A percentile compares a stretch with the other conserved stretches of the same genome.
phyloP scores from a whole-genome alignment of 2,113 vertebrate species.

The Leptosomus discolor region DNA sequence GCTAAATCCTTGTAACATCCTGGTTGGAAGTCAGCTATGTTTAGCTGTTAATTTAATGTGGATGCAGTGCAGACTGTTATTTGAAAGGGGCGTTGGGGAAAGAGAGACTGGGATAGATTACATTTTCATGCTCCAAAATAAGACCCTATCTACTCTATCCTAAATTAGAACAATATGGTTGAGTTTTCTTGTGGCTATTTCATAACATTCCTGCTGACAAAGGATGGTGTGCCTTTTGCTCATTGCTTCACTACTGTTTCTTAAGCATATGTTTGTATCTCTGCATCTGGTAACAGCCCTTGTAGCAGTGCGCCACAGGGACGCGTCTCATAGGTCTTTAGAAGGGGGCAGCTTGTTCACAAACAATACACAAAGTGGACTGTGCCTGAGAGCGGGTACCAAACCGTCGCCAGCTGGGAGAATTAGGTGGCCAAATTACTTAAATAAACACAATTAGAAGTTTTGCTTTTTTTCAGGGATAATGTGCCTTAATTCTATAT shows the following conservation, averaged over 20 bases:
- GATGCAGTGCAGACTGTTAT: not conserved
- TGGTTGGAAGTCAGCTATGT: slow-evolving; percentile 29
- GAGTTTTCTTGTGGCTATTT: slow-evolving; percentile 41
- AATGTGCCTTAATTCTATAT: not conserved
- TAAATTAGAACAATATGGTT: slow-evolving; percentile 34
- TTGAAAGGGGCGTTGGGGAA: not conserved
- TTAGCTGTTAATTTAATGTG: slow-evolving; percentile 1
- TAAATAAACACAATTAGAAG: not conserved
- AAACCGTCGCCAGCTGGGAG: not conserved
- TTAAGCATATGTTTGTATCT: not conserved
- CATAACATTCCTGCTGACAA: slow-evolving; percentile 14
- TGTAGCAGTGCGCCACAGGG: not conserved
- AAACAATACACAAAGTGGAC: not conserved
- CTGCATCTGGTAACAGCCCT: not conserved
- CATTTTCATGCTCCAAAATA: not conserved
- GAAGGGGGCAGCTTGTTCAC: fast-evolving
- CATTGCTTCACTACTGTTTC: slow-evolving; percentile 17
- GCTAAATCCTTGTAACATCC: not conserved
- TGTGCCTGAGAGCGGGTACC: not conserved
- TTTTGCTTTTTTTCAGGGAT: not conserved
- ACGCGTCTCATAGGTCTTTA: not conserved
- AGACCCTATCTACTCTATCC: not conserved
- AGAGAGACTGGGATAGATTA: not conserved
- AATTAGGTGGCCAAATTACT: not conserved
- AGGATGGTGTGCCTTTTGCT: not conserved